phyloP scores from a whole-genome alignment of 1,140 invertebrate genomes.

The Ceratosolen solmsi region DNA sequence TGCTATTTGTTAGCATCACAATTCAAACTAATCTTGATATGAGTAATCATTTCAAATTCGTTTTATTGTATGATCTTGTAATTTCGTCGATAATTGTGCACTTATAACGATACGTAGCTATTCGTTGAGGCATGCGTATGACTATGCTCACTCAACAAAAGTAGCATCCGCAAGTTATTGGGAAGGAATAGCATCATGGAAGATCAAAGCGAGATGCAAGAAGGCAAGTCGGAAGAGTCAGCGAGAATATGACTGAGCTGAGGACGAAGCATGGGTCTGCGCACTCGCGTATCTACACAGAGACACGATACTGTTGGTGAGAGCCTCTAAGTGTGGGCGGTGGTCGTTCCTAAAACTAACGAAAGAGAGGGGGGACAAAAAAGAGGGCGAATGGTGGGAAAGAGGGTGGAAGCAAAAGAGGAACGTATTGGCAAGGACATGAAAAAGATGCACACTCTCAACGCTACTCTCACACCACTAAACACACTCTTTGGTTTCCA shows the following conservation, averaged over 20 bases:
- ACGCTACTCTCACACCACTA: background rate
- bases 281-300: background rate
- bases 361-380: too few species aligned
- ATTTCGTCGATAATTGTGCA: too few species aligned
- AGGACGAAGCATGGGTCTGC: background rate
- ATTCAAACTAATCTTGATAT: too few species aligned
- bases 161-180: background rate
- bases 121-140: background rate
- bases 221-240: background rate
- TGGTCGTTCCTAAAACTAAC: background rate
- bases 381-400: background rate
- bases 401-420: background rate
- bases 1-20: too few species aligned
- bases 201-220: background rate
- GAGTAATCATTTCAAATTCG: too few species aligned
- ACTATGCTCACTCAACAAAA: slow-evolving; percentile 2
- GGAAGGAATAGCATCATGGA: background rate
- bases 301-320: too few species aligned
- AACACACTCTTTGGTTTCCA: background rate
- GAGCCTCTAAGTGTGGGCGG: background rate
- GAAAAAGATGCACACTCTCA: background rate
- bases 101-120: background rate
- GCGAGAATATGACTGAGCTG: background rate
- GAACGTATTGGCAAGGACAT: background rate
- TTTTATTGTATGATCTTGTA: too few species aligned